These are phyloP conservation scores for Xiphophorus couchianus DNA, from an alignment of 2,113 vertebrate species.

Conservation along the genomic window DNA sequence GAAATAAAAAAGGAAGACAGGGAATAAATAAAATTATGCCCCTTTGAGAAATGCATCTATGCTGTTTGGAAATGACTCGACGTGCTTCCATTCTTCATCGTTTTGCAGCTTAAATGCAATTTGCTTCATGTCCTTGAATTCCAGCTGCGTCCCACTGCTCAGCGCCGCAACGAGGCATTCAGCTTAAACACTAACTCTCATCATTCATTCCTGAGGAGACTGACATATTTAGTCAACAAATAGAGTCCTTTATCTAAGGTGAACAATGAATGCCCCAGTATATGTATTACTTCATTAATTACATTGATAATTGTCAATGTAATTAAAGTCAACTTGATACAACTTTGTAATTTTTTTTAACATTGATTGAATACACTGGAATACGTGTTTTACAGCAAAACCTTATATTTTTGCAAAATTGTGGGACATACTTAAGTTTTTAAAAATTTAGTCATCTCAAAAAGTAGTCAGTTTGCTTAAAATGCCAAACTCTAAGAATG, in stretches of 20 bases:
- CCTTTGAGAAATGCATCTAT: conserved; percentile 8
- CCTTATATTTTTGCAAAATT: neutral
- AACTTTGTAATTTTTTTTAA: too few species aligned
- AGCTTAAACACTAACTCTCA: neutral
- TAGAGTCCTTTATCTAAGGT: neutral
- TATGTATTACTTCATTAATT: neutral
- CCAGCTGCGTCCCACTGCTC: conserved; percentile 39
- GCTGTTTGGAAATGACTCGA: conserved; percentile 22
- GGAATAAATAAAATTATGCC: conserved; percentile 10
- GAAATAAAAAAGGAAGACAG: neutral
- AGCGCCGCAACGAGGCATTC: conserved; percentile 3
- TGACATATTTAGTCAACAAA: neutral
- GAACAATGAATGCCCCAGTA: neutral
- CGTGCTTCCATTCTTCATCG: conserved; percentile 30
- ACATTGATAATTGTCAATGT: too few species aligned
- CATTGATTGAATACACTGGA: too few species aligned
- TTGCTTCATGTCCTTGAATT: conserved; percentile 48
- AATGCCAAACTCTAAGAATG: neutral
- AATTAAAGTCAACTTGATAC: too few species aligned
- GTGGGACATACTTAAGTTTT: neutral
- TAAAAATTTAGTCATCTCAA: too few species aligned
- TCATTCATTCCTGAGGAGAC: neutral
- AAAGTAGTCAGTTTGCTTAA: neutral
- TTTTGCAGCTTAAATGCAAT: conserved; percentile 38
- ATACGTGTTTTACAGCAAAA: too few species aligned